Conservation (phyloP, 30 jellyfish, hydroid and myxozoan species). For the Aurelia sp. region DNA sequence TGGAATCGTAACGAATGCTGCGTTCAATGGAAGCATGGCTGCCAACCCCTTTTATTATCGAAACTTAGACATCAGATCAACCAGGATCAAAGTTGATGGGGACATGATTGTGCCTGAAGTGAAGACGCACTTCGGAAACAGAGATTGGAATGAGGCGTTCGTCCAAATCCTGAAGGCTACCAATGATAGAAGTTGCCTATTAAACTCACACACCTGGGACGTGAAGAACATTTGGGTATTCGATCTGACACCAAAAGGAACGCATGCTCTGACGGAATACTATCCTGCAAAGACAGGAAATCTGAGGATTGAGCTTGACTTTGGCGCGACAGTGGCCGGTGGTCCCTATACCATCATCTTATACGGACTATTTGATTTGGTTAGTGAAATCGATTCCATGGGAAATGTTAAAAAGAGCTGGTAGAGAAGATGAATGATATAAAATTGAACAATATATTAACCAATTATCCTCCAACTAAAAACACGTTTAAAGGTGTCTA, state of each 20-base stretch:
- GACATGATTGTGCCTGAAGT: no score
- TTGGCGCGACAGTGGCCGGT: not conserved
- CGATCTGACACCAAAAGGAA: not conserved
- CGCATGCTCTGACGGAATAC: not conserved
- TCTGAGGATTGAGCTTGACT: not conserved
- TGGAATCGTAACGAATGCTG: not conserved
- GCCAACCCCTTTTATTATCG: not conserved
- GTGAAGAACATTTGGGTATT: not conserved
- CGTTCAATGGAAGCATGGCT: not conserved
- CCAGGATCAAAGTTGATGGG: no score
- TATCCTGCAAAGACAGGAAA: not conserved
- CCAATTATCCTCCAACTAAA: no score
- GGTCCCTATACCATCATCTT: not conserved
- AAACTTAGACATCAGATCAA: no score
- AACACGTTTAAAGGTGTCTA: no score
- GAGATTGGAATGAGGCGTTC: not conserved
- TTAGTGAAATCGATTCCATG: not conserved
- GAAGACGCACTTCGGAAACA: not conserved
- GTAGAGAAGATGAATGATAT: slow-evolving; percentile 2
- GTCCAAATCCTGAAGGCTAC: slow-evolving; percentile 4
- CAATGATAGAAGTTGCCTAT: not conserved
- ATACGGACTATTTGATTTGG: not conserved
- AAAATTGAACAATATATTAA: not conserved
- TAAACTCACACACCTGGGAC: not conserved
- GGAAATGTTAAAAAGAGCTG: not conserved